These are phyloP conservation scores for Campoplex capitator DNA, from an alignment of 2,888 invertebrate species.

Conservation along the genomic window DNA sequence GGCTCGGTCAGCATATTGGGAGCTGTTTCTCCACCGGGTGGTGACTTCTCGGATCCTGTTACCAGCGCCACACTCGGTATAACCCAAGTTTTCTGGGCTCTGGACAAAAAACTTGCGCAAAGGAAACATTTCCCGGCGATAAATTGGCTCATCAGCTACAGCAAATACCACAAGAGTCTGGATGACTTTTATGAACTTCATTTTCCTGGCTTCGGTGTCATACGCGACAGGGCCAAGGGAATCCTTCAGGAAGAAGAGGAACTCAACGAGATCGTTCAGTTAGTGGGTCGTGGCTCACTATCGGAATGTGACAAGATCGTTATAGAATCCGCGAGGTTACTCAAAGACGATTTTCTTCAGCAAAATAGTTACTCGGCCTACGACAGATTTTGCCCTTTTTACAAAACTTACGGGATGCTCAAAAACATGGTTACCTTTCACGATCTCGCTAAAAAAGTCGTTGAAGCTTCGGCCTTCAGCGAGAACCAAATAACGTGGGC, in stretches of 20 bases:
- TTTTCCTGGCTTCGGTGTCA: constrained; percentile 96
- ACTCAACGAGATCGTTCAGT: constrained; percentile 98
- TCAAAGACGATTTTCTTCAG: constrained; percentile 99
- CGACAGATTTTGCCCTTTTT: constrained; percentile 99
- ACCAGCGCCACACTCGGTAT: constrained; percentile 98
- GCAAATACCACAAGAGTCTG: constrained; percentile 97
- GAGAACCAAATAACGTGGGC: constrained; percentile 99
- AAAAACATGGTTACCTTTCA: constrained; percentile 98
- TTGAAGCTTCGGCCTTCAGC: constrained; percentile 97
- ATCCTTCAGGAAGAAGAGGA: constrained; percentile 99
- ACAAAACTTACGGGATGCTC: constrained; percentile 99
- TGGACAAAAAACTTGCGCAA: constrained; percentile 98
- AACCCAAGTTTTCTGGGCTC: constrained; percentile 99
- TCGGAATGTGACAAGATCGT: constrained; percentile 99
- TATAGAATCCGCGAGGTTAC: constrained; percentile 96
- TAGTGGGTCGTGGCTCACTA: constrained; percentile 98
- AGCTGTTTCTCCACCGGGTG: constrained; percentile 99
- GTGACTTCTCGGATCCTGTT: constrained; percentile 99
- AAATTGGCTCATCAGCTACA: constrained; percentile 98
- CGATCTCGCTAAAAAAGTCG: constrained; percentile 97
- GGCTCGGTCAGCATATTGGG: constrained; percentile 99
- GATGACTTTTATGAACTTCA: constrained; percentile 99
- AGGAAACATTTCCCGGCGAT: constrained; percentile 99
- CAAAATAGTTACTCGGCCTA: constrained; percentile 97
- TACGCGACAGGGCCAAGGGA: constrained; percentile 95